Percentiles rank a stretch among this genome's conserved stretches.
These are phyloP conservation scores for Dipodomys ordii DNA, from an alignment of 2,113 vertebrate genomes.

Conservation along the genomic window DNA sequence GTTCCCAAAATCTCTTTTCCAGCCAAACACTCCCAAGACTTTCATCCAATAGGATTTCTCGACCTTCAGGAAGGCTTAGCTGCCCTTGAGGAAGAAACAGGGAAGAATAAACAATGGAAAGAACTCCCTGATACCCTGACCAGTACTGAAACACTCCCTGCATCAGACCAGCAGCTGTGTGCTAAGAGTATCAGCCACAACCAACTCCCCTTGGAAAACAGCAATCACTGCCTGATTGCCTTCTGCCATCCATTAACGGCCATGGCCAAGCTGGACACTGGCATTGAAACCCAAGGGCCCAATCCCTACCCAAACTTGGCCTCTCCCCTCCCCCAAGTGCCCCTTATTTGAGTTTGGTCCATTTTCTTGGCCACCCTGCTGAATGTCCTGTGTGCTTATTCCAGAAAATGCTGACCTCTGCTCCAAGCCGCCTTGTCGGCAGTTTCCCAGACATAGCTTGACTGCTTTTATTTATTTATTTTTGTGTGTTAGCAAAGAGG, in stretches of 20 bases:
- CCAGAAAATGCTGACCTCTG: slow-evolving; percentile 74
- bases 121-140: neutral
- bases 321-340: neutral
- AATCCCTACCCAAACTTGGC: neutral
- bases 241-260: neutral
- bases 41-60: neutral
- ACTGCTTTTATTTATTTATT: slow-evolving; percentile 82
- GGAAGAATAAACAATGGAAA: slow-evolving; percentile 24
- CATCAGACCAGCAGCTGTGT: neutral
- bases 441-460: slow-evolving; percentile 67
- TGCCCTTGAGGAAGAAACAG: slow-evolving; percentile 49
- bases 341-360: slow-evolving; percentile 20
- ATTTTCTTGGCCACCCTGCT: slow-evolving; percentile 60
- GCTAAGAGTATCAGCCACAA: neutral
- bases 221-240: neutral
- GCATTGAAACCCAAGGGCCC: slow-evolving; percentile 9
- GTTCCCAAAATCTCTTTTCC: slow-evolving; percentile 6
- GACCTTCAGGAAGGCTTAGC: neutral
- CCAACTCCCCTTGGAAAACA: neutral
- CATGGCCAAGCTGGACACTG: neutral
- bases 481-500: slow-evolving; percentile 86
- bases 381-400: neutral
- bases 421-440: slow-evolving; percentile 58
- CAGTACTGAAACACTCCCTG: neutral
- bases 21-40: slow-evolving; percentile 6